phyloP scores from a whole-genome alignment of 2,113 vertebrate species.

The Romanogobio albipinnatus region DNA sequence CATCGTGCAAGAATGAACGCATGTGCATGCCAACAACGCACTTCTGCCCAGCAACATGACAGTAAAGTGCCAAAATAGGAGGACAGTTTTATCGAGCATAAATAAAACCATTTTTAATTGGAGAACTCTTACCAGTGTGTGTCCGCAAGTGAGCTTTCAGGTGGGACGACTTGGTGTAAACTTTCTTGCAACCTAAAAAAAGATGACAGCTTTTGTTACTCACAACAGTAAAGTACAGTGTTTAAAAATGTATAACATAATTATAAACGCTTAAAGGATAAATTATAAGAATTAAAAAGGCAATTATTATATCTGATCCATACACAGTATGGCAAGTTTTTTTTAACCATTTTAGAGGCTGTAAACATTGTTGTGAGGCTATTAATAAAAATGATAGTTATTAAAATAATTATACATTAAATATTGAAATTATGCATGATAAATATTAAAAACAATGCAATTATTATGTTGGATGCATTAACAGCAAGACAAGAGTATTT shows the following conservation, averaged over 20 bases:
- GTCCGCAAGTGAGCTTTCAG: slow-evolving; percentile 92
- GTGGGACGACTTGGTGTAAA: slow-evolving; percentile 91
- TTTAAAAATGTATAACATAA: neutral
- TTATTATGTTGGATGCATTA: neutral
- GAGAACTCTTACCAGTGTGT: slow-evolving; percentile 82
- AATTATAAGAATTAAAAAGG: neutral
- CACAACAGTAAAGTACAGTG: neutral
- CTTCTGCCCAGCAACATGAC: slow-evolving; percentile 59
- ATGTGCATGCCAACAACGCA: slow-evolving; percentile 52
- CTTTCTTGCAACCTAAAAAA: slow-evolving; percentile 85
- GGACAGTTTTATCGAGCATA: slow-evolving; percentile 41
- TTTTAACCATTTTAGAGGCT: neutral
- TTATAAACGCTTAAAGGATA: neutral
- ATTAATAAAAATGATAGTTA: neutral
- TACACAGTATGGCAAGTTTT: neutral
- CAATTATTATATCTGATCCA: neutral
- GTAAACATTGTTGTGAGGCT: neutral
- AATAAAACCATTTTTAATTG: slow-evolving; percentile 60
- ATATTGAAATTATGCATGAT: neutral
- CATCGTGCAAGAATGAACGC: slow-evolving; percentile 39
- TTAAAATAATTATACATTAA: neutral
- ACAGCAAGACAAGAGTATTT: neutral
- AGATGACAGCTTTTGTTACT: slow-evolving; percentile 2
- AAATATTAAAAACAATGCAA: neutral
- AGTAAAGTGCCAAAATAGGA: slow-evolving; percentile 55